Evolutionary conservation across 2,797 vertebrate genomes (phyloP).

Genomic region (Darevskia nairensis): DNA sequence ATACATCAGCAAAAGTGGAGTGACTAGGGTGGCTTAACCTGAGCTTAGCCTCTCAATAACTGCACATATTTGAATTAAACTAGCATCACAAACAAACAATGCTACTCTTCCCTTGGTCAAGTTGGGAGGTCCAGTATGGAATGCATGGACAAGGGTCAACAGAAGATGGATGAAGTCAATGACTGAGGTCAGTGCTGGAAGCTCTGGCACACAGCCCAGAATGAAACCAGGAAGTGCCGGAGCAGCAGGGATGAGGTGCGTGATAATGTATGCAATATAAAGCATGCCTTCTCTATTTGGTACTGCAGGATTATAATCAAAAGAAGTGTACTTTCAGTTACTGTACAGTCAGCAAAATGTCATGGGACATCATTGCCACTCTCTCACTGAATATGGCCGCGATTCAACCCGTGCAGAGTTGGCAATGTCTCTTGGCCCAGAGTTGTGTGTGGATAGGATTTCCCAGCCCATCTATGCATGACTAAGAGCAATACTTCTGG

Average conservation of each 20-base stretch:
- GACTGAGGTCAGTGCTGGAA: not conserved
- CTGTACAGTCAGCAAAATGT: not conserved
- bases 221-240: not conserved
- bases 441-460: not conserved
- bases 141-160: not conserved
- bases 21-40: not conserved
- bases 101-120: not conserved
- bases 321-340: not conserved
- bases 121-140: not conserved
- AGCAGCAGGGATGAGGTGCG: not conserved
- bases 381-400: not conserved
- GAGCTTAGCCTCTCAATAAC: not conserved
- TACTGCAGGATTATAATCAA: not conserved
- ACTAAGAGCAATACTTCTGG: not conserved
- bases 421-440: not conserved
- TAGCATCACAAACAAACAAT: not conserved
- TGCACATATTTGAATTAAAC: not conserved
- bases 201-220: not conserved
- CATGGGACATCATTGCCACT: not conserved
- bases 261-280: not conserved
- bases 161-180: not conserved
- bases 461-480: not conserved
- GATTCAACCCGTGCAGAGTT: not conserved
- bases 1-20: not conserved
- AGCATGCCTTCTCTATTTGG: not conserved